Conservation (phyloP, 1,140 invertebrate species). For the Conopomorpha cramerella region DNA sequence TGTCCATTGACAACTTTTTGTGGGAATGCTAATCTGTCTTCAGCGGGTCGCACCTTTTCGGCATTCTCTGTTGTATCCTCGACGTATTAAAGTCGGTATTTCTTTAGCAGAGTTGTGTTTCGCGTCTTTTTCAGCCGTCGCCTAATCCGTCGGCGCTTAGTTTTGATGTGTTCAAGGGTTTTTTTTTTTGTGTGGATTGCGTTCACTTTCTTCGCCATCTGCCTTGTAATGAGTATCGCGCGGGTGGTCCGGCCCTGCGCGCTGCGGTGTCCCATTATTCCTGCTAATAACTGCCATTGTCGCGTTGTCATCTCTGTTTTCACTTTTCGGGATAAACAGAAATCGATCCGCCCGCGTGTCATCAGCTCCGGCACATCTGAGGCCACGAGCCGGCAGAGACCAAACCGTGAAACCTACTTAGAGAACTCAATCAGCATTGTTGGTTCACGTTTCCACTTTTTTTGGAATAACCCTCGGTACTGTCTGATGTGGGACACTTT, state of each 20-base stretch:
- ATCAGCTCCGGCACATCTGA: no score
- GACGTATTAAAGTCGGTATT: background rate
- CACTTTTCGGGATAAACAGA: slow-evolving; percentile 39
- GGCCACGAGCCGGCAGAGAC: no score
- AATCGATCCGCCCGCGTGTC: no score
- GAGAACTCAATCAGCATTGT: no score
- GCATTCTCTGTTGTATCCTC: no score
- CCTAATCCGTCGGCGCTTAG: slow-evolving; percentile 40
- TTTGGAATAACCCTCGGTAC: no score
- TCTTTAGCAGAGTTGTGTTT: background rate
- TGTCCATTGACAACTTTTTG: slow-evolving; percentile 38
- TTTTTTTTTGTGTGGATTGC: slow-evolving; percentile 29
- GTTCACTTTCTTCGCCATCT: slow-evolving; percentile 41
- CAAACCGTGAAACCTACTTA: no score
- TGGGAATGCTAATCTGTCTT: slow-evolving; percentile 8
- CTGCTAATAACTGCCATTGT: slow-evolving; percentile 27
- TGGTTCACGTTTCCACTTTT: no score
- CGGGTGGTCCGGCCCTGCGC: slow-evolving; percentile 29
- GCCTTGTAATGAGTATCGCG: slow-evolving; percentile 35
- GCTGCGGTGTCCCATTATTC: slow-evolving; percentile 24
- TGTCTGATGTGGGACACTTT: no score
- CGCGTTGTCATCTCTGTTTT: slow-evolving; percentile 33
- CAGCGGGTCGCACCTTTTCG: no score
- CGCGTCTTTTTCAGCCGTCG: no score
- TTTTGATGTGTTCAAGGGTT: slow-evolving; percentile 33